Base-by-base conservation (phyloP, 2,888 invertebrate species). In the Ctenicera cuprea region DNA sequence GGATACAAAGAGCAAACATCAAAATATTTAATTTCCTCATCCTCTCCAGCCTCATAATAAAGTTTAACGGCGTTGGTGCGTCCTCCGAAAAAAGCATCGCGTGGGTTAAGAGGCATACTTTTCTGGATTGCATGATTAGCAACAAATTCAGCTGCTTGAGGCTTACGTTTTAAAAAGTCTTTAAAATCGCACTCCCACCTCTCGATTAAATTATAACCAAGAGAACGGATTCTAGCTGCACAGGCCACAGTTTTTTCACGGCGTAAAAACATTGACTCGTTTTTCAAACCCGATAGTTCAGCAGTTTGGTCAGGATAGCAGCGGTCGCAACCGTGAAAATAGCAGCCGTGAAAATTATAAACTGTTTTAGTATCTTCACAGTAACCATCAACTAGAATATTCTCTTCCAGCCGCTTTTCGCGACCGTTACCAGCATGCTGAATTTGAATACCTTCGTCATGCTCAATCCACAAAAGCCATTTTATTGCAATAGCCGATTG, bases 141-240 rank as follows among this genome's bases (percentile, higher is more conserved):
- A 26, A 26, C 26, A 26, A 26, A 26, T 26, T 2, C 26, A 26
- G 2, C 26, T 3, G 26, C 26, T 26, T 26, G 3, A 26, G 26
- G 26, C 3, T 5, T 26, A 26, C 26, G 26, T 8, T 33, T 33
- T 8, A 33, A 48, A 61, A 12, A 20, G 1, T n/a, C n/a, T n/a
- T n/a, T 52, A 20, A 70, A 70, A 3, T 50, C 18, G 14, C 62
- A 70, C 43, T 62, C 70, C 52, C 54, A 38, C 30, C 38, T 62
- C 20, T 70, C 70, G n/a, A n/a, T n/a, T n/a, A n/a, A n/a, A n/a
- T 30, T 18, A 30, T 70, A 70, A 14, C 63, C 63, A 9, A 61
- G 12, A 9, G 9, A 26, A 12, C 38, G 59, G n/a, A 70, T 45
- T 9, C 52, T 26, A 11, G 14, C 30, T 1, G 62, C 12, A 2